Evolutionary conservation across 1,140 invertebrate genomes (phyloP).

Genomic region (Drosophila seguyi): DNA sequence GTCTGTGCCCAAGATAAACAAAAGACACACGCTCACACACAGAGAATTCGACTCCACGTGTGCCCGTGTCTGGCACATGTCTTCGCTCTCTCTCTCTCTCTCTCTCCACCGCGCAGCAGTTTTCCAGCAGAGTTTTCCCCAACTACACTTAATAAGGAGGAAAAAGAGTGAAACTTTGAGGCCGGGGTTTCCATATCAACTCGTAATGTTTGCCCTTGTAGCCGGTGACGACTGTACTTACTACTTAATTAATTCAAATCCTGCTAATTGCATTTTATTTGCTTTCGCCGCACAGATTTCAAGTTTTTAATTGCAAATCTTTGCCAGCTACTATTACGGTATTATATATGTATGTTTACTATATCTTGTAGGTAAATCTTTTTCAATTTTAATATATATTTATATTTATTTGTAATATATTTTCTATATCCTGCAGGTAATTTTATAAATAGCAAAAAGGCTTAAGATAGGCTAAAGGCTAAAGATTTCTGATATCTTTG

Average conservation of each 20-base stretch:
- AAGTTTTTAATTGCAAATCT: conserved; percentile 73
- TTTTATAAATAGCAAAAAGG: too few species aligned
- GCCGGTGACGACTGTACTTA: conserved; percentile 50
- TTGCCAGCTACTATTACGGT: too few species aligned
- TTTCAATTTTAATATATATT: neutral
- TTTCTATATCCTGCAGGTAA: too few species aligned
- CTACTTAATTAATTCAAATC: conserved; percentile 81
- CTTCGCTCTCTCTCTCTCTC: too few species aligned
- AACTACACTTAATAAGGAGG: conserved; percentile 20
- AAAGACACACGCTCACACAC: conserved; percentile 64
- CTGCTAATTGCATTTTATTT: conserved; percentile 83
- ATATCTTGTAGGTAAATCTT: neutral
- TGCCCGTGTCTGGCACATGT: conserved; percentile 65
- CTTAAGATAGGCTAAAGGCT: too few species aligned
- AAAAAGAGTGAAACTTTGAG: conserved; percentile 6
- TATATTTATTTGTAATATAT: neutral
- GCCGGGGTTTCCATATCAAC: conserved; percentile 38
- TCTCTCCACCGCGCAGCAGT: neutral
- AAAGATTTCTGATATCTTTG: too few species aligned
- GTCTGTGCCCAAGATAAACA: conserved; percentile 76
- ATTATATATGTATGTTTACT: neutral
- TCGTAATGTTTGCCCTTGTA: conserved; percentile 2
- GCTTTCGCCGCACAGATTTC: conserved; percentile 64
- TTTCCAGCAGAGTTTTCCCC: neutral
- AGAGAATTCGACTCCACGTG: conserved; percentile 17